A percentile compares a stretch with the other conserved stretches of the same genome.
These are phyloP conservation scores for Drosophila repleta DNA, from an alignment of 1,140 invertebrate species.

Conservation along the genomic window DNA sequence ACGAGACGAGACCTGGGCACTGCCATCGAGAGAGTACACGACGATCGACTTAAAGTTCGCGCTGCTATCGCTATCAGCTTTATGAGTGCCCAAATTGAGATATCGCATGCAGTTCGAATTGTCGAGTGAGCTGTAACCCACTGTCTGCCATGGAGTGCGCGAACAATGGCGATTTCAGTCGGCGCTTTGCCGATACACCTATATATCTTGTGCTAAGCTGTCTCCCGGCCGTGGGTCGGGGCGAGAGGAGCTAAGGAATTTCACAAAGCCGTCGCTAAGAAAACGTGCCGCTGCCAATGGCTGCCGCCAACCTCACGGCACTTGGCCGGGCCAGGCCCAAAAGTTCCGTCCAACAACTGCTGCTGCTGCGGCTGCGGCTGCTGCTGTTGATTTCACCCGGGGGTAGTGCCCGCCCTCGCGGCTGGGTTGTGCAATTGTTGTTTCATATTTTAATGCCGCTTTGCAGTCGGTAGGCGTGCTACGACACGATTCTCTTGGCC, in stretches of 20 bases:
- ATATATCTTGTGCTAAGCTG: constrained; percentile 32
- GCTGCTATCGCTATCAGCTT: constrained; percentile 40
- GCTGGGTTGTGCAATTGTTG: constrained; percentile 61
- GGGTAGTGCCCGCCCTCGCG: constrained; percentile 31
- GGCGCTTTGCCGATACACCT: constrained; percentile 26
- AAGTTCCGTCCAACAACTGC: constrained; percentile 3
- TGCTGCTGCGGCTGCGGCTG: background rate
- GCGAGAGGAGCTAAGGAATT: constrained; percentile 50
- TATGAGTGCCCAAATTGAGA: constrained; percentile 74
- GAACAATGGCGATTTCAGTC: constrained; percentile 51
- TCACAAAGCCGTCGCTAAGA: constrained; percentile 52
- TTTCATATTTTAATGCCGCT: constrained; percentile 82
- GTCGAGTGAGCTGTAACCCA: constrained; percentile 63
- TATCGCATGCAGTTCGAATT: constrained; percentile 59
- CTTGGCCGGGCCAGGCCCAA: constrained; percentile 28
- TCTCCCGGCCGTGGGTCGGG: constrained; percentile 6
- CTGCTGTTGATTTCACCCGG: constrained; percentile 74
- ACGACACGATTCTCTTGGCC: constrained; percentile 73
- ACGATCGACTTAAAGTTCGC: background rate
- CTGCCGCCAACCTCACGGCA: constrained; percentile 56
- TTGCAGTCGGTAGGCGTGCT: constrained; percentile 73
- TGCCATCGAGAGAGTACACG: background rate
- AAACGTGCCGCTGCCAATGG: constrained; percentile 73
- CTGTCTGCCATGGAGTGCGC: constrained; percentile 31
- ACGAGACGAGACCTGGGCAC: background rate